These are phyloP conservation scores for Cherax quadricarinatus DNA, from an alignment of 1,140 invertebrate genomes.

Conservation along the genomic window DNA sequence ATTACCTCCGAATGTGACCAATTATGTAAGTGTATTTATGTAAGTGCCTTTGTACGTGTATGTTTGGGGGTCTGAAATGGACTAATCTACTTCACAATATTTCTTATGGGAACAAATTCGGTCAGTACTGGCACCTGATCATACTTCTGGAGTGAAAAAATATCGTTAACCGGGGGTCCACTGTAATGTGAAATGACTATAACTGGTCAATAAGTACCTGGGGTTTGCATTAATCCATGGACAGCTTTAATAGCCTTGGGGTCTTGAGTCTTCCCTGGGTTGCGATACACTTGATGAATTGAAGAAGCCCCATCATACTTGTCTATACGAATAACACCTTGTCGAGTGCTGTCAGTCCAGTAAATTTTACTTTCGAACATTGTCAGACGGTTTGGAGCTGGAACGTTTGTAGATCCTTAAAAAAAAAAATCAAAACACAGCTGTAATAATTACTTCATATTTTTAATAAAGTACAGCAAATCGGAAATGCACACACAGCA, in stretches of 20 bases:
- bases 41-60: too few species aligned
- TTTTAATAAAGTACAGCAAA: too few species aligned
- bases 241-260: conserved; percentile 90
- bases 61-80: too few species aligned
- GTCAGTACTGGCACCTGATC: too few species aligned
- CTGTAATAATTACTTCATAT: not conserved
- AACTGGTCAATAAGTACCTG: conserved; percentile 74
- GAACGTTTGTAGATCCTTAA: conserved; percentile 85
- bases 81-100: too few species aligned
- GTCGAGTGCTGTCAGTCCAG: conserved; percentile 97
- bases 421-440: conserved; percentile 1
- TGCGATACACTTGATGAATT: conserved; percentile 88
- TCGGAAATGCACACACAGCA: too few species aligned
- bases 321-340: conserved; percentile 93
- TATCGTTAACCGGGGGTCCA: too few species aligned
- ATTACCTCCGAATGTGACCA: too few species aligned
- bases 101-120: too few species aligned
- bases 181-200: too few species aligned
- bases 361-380: conserved; percentile 94
- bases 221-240: conserved; percentile 86
- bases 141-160: too few species aligned
- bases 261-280: conserved; percentile 82
- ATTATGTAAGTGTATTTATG: too few species aligned
- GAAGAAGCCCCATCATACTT: conserved; percentile 88
- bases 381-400: conserved; percentile 89